Base-by-base conservation (phyloP, 1,140 invertebrate species). In the Lordiphosa stackelbergi region DNA sequence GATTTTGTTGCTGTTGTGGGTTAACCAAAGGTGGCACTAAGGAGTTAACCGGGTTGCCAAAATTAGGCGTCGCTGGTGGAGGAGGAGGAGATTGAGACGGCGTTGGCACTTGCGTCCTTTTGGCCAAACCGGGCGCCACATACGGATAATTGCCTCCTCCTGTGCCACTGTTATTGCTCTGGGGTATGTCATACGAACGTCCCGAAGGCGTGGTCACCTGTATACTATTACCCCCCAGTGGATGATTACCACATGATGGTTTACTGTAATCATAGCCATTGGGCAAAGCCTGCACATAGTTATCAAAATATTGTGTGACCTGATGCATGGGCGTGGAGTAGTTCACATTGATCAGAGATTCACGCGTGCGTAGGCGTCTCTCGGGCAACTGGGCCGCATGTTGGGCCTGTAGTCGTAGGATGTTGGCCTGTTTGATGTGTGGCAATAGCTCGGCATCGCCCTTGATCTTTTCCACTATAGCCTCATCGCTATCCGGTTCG, bases 361-460 rank as follows among this genome's bases (percentile, higher is more conserved):
- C 85, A 16, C 61, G 65, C 5, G 69, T 56, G 35, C 51, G 79
- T 10, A 60, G 59, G 12, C 47, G 74, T 11, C 57, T 41, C 6
- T 74, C 59, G 37, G 38, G 7, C 28, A 43, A 28, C 19, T 53
- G 16, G 3, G 22, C 53, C 38, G 36, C 60, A 36, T 58, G 54
- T 5, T 62, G 60, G 6, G 78, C 69, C 57, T 83, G 78, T 34
- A 84, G 53, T 16, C 78, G 61, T 38, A 84, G 31, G 35, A 84
- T 79, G 11, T 84, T 84, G 11, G 66, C 61, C 52, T 77, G 65
- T 31, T 77, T 62, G 40, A 73, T 83, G 37, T 83, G 78, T 0
- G 79, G 74, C 58, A 87, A 34, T 37, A 86, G 51, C 41, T 87
- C 85, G 40, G 85, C 85, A 70, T 87, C 85, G 36, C 85, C 85